phyloP scores from a whole-genome alignment of 1,140 invertebrate genomes.

The Drosophila carrolli region DNA sequence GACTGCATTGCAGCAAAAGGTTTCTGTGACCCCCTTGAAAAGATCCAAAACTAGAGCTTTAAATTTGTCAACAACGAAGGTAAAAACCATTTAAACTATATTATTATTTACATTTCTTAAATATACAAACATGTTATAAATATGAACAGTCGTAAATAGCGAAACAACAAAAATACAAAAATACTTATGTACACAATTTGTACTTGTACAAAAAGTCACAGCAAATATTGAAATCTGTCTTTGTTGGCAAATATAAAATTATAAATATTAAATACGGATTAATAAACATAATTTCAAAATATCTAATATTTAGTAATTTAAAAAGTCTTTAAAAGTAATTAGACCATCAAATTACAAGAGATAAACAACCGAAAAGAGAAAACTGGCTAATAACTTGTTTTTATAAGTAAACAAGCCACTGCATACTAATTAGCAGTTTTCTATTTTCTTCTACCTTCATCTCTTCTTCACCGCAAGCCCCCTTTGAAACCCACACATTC shows the following conservation, averaged over 20 bases:
- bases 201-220: conserved; percentile 1
- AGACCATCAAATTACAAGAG: too few relatives aligned
- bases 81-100: too few relatives aligned
- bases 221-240: not conserved
- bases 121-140: too few relatives aligned
- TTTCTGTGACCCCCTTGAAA: too few relatives aligned
- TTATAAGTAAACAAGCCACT: conserved; percentile 17
- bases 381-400: conserved; percentile 17
- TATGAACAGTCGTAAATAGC: too few relatives aligned
- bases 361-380: conserved; percentile 1
- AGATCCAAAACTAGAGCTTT: too few relatives aligned
- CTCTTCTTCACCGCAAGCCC: not conserved
- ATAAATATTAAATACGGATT: not conserved
- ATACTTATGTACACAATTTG: too few relatives aligned
- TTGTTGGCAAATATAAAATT: not conserved
- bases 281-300: not conserved
- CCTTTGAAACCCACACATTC: conserved; percentile 18
- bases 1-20: too few relatives aligned
- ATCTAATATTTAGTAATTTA: not conserved
- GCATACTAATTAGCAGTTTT: conserved; percentile 24
- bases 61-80: too few relatives aligned
- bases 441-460: conserved; percentile 10
- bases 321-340: too few relatives aligned
- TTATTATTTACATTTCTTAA: too few relatives aligned
- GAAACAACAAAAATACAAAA: too few relatives aligned